phyloP scores from a whole-genome alignment of 30 jellyfish, hydroid and myxozoan genomes.

The Chrysaora quinquecirrha region DNA sequence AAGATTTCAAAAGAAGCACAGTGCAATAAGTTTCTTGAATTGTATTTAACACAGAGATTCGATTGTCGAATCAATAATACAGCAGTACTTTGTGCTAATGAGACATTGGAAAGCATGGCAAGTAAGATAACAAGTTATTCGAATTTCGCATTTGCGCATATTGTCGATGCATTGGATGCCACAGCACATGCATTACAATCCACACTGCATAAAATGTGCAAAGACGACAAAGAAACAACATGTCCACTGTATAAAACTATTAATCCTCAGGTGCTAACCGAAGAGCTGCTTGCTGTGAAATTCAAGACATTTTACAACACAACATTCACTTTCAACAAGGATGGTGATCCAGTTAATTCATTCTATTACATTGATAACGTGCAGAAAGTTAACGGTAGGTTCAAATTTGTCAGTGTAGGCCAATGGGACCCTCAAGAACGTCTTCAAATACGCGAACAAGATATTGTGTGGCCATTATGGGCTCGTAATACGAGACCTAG shows the following conservation, averaged over 20 bases:
- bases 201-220: constrained; percentile 10
- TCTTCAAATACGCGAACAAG: constrained; percentile 1
- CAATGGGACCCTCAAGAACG: constrained; percentile 55
- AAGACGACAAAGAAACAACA: too few relatives aligned
- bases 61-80: constrained; percentile 42
- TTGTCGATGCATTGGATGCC: constrained; percentile 68
- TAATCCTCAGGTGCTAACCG: constrained; percentile 32
- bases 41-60: constrained; percentile 60
- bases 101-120: constrained; percentile 32
- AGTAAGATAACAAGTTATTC: constrained; percentile 5
- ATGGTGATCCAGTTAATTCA: constrained; percentile 72
- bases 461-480: constrained; percentile 75
- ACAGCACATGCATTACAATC: constrained; percentile 34
- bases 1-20: constrained; percentile 23
- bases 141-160: constrained; percentile 27
- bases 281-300: constrained; percentile 31
- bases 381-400: constrained; percentile 24
- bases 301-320: constrained; percentile 43
- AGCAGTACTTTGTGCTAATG: constrained; percentile 24
- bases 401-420: constrained; percentile 48
- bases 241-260: constrained; percentile 17
- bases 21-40: constrained; percentile 73
- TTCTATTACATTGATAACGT: constrained; percentile 70
- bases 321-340: constrained; percentile 42
- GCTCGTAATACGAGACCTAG: constrained; percentile 42